Percentiles rank a stretch among this genome's conserved stretches.
Evolutionary conservation across 2,797 vertebrate species (phyloP).

Genomic region (Pipistrellus kuhlii): DNA sequence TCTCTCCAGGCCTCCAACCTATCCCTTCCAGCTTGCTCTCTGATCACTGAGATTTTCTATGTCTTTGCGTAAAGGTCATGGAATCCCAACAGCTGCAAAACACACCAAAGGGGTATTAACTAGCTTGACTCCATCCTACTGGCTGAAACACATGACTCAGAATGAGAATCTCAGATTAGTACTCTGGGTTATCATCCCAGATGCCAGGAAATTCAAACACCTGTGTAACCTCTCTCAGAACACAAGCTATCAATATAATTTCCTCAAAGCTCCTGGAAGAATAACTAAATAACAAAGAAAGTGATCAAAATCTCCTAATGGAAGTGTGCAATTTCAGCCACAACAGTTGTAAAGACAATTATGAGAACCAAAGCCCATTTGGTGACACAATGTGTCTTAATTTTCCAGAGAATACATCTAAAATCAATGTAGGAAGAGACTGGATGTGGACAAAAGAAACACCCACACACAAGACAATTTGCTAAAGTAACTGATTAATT

Average conservation of each 20-base stretch:
- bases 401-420: conserved; percentile 10
- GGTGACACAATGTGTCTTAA: background rate
- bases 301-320: conserved; percentile 43
- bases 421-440: conserved; percentile 10
- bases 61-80: conserved; percentile 73
- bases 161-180: conserved; percentile 75
- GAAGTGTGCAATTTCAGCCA: conserved; percentile 52
- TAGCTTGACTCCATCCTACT: conserved; percentile 65
- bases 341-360: conserved; percentile 36
- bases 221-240: conserved; percentile 57
- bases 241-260: conserved; percentile 37
- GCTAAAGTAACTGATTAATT: conserved; percentile 5
- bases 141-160: conserved; percentile 64
- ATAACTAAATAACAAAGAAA: conserved; percentile 69
- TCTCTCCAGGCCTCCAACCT: conserved; percentile 64
- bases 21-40: conserved; percentile 61
- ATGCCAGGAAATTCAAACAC: conserved; percentile 43
- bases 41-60: conserved; percentile 70
- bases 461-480: background rate
- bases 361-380: background rate
- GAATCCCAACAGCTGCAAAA: conserved; percentile 75
- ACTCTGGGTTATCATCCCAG: background rate
- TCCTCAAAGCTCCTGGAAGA: conserved; percentile 64
- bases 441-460: background rate
- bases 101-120: conserved; percentile 70